Evolutionary conservation across 2,888 invertebrate genomes (phyloP).

Genomic region (Sisyra terminalis): DNA sequence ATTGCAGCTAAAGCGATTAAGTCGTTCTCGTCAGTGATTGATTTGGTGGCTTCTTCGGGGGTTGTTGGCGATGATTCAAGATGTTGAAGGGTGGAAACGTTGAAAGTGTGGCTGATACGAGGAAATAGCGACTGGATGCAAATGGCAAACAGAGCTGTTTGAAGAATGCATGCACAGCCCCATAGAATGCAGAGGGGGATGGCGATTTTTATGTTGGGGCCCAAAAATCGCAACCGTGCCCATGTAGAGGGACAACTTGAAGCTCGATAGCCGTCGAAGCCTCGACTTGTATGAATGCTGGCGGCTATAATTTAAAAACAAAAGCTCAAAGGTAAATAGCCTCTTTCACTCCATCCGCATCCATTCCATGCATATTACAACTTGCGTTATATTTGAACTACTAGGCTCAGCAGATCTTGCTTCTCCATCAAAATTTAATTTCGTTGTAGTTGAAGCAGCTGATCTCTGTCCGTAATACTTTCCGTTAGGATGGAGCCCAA

Average conservation of each 20-base stretch:
- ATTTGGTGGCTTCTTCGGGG: constrained; percentile 5
- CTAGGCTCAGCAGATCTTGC: too few relatives aligned
- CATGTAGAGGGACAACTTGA: constrained; percentile 20
- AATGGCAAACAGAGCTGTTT: constrained; percentile 31
- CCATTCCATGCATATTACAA: too few relatives aligned
- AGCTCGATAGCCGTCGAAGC: constrained; percentile 24
- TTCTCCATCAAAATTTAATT: too few relatives aligned
- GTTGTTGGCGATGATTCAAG: constrained; percentile 12
- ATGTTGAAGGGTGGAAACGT: constrained; percentile 25
- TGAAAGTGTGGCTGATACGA: constrained; percentile 25
- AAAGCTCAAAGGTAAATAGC: background rate
- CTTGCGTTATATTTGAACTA: too few relatives aligned
- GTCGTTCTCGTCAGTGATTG: background rate
- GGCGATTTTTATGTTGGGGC: constrained; percentile 22
- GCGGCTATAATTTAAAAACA: constrained; percentile 31
- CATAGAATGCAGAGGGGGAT: constrained; percentile 29
- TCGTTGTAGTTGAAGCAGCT: too few relatives aligned
- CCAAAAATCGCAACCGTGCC: constrained; percentile 22
- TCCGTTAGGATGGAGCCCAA: too few relatives aligned
- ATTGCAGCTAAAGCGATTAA: constrained; percentile 1
- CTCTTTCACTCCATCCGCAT: background rate
- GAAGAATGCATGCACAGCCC: constrained; percentile 36
- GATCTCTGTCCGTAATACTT: too few relatives aligned
- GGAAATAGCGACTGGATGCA: too few relatives aligned
- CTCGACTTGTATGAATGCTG: constrained; percentile 41